Evolutionary conservation across 2,888 invertebrate genomes (phyloP).

Genomic region (Eupsilia transversa): DNA sequence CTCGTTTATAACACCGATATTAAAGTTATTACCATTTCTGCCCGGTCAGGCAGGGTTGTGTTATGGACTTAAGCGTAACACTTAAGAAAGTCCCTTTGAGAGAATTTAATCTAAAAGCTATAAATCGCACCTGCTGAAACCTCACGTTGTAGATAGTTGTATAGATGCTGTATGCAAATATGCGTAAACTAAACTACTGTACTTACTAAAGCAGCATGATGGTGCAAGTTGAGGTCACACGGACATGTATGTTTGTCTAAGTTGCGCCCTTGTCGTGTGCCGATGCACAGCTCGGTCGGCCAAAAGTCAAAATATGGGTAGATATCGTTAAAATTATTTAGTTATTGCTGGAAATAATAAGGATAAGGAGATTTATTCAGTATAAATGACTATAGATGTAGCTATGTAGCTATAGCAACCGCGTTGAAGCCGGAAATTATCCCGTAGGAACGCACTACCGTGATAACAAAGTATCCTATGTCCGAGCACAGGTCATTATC

Average conservation of each 20-base stretch:
- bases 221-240: background rate
- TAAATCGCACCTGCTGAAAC: conserved; percentile 54
- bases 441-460: background rate
- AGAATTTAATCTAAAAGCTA: conserved; percentile 51
- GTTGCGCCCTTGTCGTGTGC: background rate
- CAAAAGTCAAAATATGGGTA: background rate
- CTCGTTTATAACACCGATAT: conserved; percentile 40
- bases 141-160: conserved; percentile 24
- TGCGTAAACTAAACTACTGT: background rate
- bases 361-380: background rate
- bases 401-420: no score
- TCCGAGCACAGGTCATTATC: background rate
- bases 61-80: conserved; percentile 28
- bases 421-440: background rate
- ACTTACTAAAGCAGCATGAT: background rate
- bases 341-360: background rate
- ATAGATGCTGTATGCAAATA: conserved; percentile 4
- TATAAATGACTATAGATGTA: background rate
- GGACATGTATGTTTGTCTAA: background rate
- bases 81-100: conserved; percentile 29
- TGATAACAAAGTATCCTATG: background rate
- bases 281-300: background rate
- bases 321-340: background rate
- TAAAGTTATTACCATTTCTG: conserved; percentile 27
- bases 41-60: conserved; percentile 10